Evolutionary conservation across 2,113 vertebrate species (phyloP), one percentile per base, ranked within the genome.

Genomic region (Channa maculata): DNA sequence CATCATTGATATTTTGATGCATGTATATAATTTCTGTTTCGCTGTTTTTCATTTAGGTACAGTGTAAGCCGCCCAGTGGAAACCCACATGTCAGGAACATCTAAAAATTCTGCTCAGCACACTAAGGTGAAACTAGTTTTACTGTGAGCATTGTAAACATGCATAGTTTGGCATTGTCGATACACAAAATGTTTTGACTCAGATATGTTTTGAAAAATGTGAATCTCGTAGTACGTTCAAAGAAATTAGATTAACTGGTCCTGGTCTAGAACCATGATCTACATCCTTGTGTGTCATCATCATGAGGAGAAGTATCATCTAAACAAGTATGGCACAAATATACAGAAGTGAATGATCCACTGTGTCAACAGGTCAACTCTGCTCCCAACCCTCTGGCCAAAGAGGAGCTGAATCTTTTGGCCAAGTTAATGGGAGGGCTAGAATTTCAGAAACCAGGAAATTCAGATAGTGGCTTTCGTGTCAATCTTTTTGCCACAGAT

Each of bases 371-470:
- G 98, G 96, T 98, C 84, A 97, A 90, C 62, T 51, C 92, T 44
- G 85, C 86, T 73, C 96, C 97, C n/a, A 99, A 97, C 84, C 97
- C 97, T 38, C 91, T 99, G 41, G 98, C 97, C 65, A 99, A 99
- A 92, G 97, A 99, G 91, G 98, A 99, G 66, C 93, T 99, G 77
- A 97, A 99, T 80, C 91, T 99, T 38, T 88, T 99, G 89, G 97
- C 97, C 79, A 94, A 92, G 83, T 93, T 99, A 58, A 95, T 99
- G 94, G 97, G 98, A 81, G 94, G 96, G 9, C 84, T 98, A 87
- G 96, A 98, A 43, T 69, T 95, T 65, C 94, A 95, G 85, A 96
- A 95, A 83, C 55, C 94, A 2, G 60, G 89, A 7, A 95, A 92
- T 65, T 53, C 86, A 0, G 96, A 98, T 79, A 90, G 89, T 0